phyloP scores from a whole-genome alignment of 1,140 invertebrate species.

The Nylanderia fulva region DNA sequence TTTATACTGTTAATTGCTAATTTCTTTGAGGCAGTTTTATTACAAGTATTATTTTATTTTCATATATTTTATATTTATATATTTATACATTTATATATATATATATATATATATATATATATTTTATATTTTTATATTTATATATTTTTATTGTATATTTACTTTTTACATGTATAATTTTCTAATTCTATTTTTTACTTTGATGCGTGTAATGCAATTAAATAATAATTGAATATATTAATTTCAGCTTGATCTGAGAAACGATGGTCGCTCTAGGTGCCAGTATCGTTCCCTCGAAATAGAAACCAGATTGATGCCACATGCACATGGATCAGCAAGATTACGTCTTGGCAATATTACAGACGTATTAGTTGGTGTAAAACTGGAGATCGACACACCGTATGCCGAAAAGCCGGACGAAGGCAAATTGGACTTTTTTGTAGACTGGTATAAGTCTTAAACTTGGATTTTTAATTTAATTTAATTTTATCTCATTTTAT shows the following conservation, averaged over 20 bases:
- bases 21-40: slow-evolving; percentile 11
- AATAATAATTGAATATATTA: slow-evolving; percentile 26
- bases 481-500: too few species aligned
- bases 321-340: slow-evolving; percentile 96
- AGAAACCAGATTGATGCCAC: slow-evolving; percentile 95
- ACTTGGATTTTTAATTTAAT: background rate
- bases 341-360: slow-evolving; percentile 94
- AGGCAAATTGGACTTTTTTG: slow-evolving; percentile 97
- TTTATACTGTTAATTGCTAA: background rate
- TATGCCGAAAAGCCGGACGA: slow-evolving; percentile 90
- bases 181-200: background rate
- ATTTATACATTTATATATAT: background rate
- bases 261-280: slow-evolving; percentile 93
- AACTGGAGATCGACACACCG: slow-evolving; percentile 95
- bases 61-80: background rate
- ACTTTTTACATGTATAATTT: background rate
- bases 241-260: slow-evolving; percentile 92
- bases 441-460: slow-evolving; percentile 92
- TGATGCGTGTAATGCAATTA: background rate
- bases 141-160: too few species aligned
- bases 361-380: slow-evolving; percentile 96
- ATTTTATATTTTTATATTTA: too few species aligned
- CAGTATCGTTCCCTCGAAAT: slow-evolving; percentile 96
- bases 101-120: too few species aligned
- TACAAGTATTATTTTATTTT: background rate